These are phyloP conservation scores for Antechinus flavipes DNA, from an alignment of 2,113 vertebrate species.

Conservation along the genomic window DNA sequence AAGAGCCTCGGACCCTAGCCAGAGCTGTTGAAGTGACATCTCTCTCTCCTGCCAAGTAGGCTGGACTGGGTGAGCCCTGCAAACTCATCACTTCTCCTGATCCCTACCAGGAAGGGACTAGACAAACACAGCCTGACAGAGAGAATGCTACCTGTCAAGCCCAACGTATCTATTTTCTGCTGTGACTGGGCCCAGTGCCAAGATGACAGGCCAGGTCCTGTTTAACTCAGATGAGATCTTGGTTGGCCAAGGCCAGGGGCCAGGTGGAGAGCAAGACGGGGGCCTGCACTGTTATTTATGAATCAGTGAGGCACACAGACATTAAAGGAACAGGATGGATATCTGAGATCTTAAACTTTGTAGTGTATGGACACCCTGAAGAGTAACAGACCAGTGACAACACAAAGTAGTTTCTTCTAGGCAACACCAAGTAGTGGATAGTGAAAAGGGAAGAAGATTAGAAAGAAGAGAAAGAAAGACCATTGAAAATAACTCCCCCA, in stretches of 20 bases:
- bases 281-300: neutral
- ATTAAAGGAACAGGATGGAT: neutral
- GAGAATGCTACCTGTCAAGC: neutral
- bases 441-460: neutral
- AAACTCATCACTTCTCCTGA: neutral
- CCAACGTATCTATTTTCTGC: conserved; percentile 28
- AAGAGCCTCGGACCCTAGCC: neutral
- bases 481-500: neutral
- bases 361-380: neutral
- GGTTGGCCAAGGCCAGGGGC: conserved; percentile 5
- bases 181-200: conserved; percentile 22
- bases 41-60: conserved; percentile 25
- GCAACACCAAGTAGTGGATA: neutral
- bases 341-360: neutral
- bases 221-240: conserved; percentile 27
- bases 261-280: neutral
- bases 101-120: conserved; percentile 14
- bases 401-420: neutral
- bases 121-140: conserved; percentile 15
- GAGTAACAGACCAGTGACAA: neutral
- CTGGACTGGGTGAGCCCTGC: neutral
- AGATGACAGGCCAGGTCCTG: conserved; percentile 23
- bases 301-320: neutral
- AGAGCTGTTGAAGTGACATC: conserved; percentile 12
- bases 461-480: neutral